phyloP scores from a whole-genome alignment of 1,140 invertebrate species.

The Vanessa tameamea region DNA sequence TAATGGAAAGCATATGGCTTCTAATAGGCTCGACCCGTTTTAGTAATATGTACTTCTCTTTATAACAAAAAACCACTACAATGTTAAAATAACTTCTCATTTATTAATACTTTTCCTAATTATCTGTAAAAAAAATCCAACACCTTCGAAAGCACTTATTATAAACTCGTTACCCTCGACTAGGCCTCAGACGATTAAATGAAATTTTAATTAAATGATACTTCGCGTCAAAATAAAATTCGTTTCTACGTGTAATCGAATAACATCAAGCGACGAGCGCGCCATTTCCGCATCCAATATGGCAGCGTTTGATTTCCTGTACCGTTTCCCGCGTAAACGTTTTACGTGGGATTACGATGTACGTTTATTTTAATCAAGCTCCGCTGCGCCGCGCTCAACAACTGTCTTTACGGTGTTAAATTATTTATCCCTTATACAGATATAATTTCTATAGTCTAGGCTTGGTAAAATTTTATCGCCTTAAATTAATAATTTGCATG shows the following conservation, averaged over 20 bases:
- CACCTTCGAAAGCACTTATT: not conserved
- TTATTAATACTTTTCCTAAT: not conserved
- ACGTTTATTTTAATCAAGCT: constrained; percentile 63
- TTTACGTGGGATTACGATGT: constrained; percentile 70
- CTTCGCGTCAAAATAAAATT: constrained; percentile 36
- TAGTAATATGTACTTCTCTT: too few species aligned
- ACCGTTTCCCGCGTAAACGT: constrained; percentile 64
- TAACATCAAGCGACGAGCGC: constrained; percentile 49
- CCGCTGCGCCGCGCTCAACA: not conserved
- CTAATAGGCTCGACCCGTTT: too few species aligned
- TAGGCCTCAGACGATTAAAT: constrained; percentile 28
- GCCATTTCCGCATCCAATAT: constrained; percentile 76
- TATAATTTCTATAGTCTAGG: too few species aligned
- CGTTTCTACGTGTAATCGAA: constrained; percentile 36
- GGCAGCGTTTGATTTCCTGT: constrained; percentile 73
- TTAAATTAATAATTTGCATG: too few species aligned
- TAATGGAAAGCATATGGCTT: too few species aligned
- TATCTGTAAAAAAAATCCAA: not conserved
- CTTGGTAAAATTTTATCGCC: too few species aligned
- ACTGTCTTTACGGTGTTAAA: not conserved
- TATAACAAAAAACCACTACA: too few species aligned
- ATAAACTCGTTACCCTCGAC: constrained; percentile 17
- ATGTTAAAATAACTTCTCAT: not conserved
- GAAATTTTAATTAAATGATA: constrained; percentile 38
- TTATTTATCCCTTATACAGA: not conserved